Conservation (phyloP, 1,140 invertebrate genomes). For the Phymastichus coffea region DNA sequence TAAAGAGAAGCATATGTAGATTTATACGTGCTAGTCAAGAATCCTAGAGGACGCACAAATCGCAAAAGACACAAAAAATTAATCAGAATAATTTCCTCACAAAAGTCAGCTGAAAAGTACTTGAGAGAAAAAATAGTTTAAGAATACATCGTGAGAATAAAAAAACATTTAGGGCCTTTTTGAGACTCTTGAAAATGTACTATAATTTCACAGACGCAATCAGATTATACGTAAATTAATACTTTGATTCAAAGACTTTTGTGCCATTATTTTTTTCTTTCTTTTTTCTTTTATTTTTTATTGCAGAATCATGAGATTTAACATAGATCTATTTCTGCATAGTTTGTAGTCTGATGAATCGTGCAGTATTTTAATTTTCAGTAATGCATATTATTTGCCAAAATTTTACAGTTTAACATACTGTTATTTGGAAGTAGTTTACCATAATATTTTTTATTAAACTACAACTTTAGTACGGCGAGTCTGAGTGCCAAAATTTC, state of each 20-base stretch:
- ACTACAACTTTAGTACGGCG: no score
- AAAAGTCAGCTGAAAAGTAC: background rate
- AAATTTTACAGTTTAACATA: no score
- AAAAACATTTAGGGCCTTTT: background rate
- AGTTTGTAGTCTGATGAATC: conserved; percentile 13
- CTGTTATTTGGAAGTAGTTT: no score
- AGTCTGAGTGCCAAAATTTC: no score
- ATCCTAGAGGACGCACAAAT: conserved; percentile 44
- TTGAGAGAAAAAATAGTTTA: background rate
- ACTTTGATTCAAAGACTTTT: conserved; percentile 7
- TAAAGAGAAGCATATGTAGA: conserved; percentile 28
- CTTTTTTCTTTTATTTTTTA: conserved; percentile 33
- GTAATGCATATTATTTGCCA: no score
- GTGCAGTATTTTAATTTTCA: conserved; percentile 15
- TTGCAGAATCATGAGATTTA: conserved; percentile 25
- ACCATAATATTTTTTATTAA: no score
- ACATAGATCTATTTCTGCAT: conserved; percentile 12
- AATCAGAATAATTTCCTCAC: background rate
- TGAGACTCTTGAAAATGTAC: background rate
- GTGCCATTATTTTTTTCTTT: conserved; percentile 40
- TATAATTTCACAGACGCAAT: background rate
- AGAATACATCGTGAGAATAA: background rate
- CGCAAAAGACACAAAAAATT: conserved; percentile 21
- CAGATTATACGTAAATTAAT: background rate
- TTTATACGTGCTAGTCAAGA: conserved; percentile 49